Percentiles rank a stretch among this genome's conserved stretches.
Evolutionary conservation across 2,113 vertebrate species (phyloP).

Genomic region (Ondatra zibethicus): DNA sequence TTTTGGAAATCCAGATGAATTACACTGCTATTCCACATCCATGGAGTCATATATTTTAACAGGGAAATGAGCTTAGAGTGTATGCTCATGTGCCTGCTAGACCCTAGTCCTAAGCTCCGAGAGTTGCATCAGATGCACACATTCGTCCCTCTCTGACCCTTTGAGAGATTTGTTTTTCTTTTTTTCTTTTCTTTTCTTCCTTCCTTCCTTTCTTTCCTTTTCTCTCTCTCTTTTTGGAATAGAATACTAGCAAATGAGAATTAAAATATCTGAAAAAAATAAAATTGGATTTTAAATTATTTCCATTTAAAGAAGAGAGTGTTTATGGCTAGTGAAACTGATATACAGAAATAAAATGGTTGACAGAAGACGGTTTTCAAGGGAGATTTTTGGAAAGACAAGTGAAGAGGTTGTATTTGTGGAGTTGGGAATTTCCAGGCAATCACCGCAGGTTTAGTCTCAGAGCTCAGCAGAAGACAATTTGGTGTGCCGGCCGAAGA

Average conservation of each 20-base stretch:
- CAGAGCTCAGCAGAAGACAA: neutral
- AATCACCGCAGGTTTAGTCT: neutral
- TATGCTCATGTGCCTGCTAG: neutral
- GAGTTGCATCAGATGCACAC: neutral
- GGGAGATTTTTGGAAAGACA: slow-evolving; percentile 39
- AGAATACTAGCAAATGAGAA: neutral
- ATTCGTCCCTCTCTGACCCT: neutral
- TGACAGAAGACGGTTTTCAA: neutral
- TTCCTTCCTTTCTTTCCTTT: neutral
- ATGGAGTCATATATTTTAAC: slow-evolving; percentile 55
- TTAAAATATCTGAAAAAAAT: slow-evolving; percentile 45
- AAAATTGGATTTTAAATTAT: neutral
- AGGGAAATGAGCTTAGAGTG: slow-evolving; percentile 59
- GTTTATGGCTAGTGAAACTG: neutral
- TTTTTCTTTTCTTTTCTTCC: neutral
- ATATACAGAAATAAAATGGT: slow-evolving; percentile 33
- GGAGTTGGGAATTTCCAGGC: slow-evolving; percentile 40
- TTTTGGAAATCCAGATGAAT: slow-evolving; percentile 46
- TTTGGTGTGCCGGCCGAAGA: neutral
- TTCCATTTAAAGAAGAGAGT: slow-evolving; percentile 14
- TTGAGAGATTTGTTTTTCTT: neutral
- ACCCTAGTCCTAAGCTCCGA: neutral
- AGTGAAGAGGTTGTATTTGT: neutral
- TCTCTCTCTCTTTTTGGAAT: neutral
- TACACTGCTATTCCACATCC: slow-evolving; percentile 50